Conservation (phyloP, 2,113 vertebrate species). For the Pyxicephalus adspersus region DNA sequence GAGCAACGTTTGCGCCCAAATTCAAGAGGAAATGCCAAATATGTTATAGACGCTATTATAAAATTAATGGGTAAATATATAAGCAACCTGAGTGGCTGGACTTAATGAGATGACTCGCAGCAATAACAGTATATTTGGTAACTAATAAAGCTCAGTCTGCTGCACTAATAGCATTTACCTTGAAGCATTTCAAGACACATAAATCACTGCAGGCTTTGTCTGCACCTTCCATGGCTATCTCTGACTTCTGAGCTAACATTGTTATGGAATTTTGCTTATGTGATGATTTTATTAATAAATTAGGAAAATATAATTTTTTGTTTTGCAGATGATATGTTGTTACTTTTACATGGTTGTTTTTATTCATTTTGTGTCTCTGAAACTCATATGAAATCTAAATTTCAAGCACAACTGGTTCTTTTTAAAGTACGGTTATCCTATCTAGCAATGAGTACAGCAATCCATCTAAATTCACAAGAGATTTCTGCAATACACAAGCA, state of each 20-base stretch:
- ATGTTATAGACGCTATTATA: constrained; percentile 4
- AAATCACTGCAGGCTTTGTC: constrained; percentile 26
- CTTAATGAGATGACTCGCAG: constrained; percentile 27
- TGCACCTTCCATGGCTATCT: not conserved
- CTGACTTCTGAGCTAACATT: not conserved
- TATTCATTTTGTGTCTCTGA: too few relatives aligned
- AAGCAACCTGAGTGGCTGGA: constrained; percentile 13
- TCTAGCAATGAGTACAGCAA: too few relatives aligned
- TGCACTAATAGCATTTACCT: constrained; percentile 37
- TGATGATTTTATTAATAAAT: too few relatives aligned
- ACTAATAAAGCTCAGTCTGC: constrained; percentile 43
- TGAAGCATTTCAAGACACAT: constrained; percentile 7
- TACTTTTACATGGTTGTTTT: too few relatives aligned
- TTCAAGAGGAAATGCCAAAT: constrained; percentile 25
- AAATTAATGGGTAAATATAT: constrained; percentile 49
- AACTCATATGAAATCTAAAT: too few relatives aligned
- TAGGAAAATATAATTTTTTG: too few relatives aligned
- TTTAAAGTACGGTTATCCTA: too few relatives aligned
- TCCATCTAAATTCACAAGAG: too few relatives aligned
- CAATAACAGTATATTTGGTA: constrained; percentile 3
- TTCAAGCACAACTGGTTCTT: too few relatives aligned
- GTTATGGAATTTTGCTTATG: too few relatives aligned
- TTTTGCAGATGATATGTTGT: too few relatives aligned
- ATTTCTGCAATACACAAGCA: too few relatives aligned
- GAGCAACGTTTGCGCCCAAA: constrained; percentile 34